Base-by-base conservation (phyloP, 2,113 vertebrate species). In the Nyctibius bracteatus region DNA sequence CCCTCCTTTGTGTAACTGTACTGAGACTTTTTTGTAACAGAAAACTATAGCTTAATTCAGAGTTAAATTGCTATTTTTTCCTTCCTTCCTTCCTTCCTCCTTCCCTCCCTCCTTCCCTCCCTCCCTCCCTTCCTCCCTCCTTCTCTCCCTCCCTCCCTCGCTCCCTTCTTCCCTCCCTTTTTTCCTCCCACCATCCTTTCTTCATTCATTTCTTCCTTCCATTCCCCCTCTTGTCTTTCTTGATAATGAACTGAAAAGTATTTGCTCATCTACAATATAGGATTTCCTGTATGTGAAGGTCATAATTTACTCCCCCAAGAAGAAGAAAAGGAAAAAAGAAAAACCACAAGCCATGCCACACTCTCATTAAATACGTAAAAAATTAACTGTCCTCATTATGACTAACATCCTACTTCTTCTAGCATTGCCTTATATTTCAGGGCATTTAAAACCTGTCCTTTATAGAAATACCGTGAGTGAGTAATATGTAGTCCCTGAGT, bases 401-500 rank as follows among this genome's bases (percentile, higher is more conserved):
- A 92, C 88, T 94, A 97, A 94, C 86, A 93, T 97, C 90, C 90
- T 84, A 92, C 88, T 96, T 95, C 82, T 93, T 97, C 35, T 95
- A 94, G 66, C 74, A 41, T 58, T 96, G 79, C 93, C 87, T 97
- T 97, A 33, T 80, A 92, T 97, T 97, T 97, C 89, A 97, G 81
- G 70, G 47, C 85, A 95, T 94, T 97, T 79, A 90, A 95, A 96
- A 96, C 78, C 84, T 97, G 92, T 90, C 90, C 73, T 89, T 96
- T 96, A 87, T 58, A 91, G 87, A 94, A 98, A 96, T 94, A 94
- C 37, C 67, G 80, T 44, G 14, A 96, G 70, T 85, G 73, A 90
- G 65, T 91, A 97, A 90, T 84, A n/a, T n/a, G 70, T 79, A 35
- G 18, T 93, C 62, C 66, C 67, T 97, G 94, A 96, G 61, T 91